Evolutionary conservation across 2,888 invertebrate genomes (phyloP).

Genomic region (Epistrophe grossulariae): DNA sequence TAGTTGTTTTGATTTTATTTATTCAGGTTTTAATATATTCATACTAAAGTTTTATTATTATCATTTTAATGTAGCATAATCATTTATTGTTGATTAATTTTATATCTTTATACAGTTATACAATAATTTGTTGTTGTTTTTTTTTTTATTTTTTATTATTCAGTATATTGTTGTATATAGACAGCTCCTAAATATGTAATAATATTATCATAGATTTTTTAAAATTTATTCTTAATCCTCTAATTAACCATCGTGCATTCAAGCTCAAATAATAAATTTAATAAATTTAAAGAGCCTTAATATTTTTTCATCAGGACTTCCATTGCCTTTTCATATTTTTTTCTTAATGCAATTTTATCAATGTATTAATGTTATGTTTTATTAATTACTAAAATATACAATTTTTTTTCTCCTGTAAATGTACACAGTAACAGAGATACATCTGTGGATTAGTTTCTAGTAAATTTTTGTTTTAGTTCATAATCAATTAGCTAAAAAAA

Average conservation of each 20-base stretch:
- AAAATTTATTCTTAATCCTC: background rate
- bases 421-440: constrained; percentile 52
- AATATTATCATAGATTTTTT: constrained; percentile 35
- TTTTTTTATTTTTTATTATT: background rate
- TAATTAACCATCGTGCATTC: constrained; percentile 7
- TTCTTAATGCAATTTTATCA: constrained; percentile 32
- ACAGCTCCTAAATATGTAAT: constrained; percentile 41
- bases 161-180: constrained; percentile 44
- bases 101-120: constrained; percentile 70
- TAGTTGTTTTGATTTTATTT: constrained; percentile 59
- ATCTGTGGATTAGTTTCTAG: constrained; percentile 57
- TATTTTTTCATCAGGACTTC: constrained; percentile 27
- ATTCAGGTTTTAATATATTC: constrained; percentile 55
- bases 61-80: constrained; percentile 49
- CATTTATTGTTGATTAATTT: constrained; percentile 56
- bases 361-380: constrained; percentile 45
- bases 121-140: constrained; percentile 37
- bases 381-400: constrained; percentile 68
- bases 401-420: constrained; percentile 51
- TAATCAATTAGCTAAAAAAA: constrained; percentile 68
- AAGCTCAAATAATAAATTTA: constrained; percentile 39
- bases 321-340: constrained; percentile 29
- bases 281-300: constrained; percentile 19
- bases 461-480: constrained; percentile 55
- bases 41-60: constrained; percentile 51